Conservation (phyloP, 2,797 vertebrate genomes). For the Gastrophryne carolinensis region DNA sequence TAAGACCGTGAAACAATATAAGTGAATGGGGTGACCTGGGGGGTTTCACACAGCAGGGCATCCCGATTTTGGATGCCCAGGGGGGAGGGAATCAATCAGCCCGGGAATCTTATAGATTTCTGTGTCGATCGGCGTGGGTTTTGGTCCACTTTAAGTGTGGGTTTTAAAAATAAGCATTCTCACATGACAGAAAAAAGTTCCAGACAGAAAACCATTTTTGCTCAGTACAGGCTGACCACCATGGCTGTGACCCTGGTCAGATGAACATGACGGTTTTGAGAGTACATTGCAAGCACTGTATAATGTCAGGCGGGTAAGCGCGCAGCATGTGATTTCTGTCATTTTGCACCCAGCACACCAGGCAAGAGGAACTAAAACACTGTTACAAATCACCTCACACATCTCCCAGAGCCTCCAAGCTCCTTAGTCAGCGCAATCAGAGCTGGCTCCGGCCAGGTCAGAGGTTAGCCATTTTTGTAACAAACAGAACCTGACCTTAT, state of each 20-base stretch:
- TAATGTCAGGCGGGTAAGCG: no score
- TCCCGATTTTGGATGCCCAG: no score
- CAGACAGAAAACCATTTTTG: conserved; percentile 11
- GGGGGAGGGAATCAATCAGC: no score
- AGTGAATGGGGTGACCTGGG: no score
- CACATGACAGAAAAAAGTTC: no score
- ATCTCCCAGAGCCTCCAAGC: background rate
- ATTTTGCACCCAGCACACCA: background rate
- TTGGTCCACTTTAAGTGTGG: no score
- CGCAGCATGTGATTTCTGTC: conserved; percentile 26
- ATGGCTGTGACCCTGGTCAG: background rate
- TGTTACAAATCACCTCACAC: background rate
- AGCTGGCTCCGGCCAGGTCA: background rate
- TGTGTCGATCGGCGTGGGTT: no score
- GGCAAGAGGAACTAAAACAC: background rate
- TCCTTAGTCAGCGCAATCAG: background rate
- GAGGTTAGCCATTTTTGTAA: background rate
- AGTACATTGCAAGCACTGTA: background rate
- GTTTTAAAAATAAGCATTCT: no score
- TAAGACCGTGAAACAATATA: no score
- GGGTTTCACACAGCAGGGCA: no score
- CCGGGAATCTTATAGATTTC: no score
- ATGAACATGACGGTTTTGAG: conserved; percentile 7
- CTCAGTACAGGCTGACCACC: conserved; percentile 19
- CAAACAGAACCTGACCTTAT: conserved; percentile 39